Base-by-base conservation (phyloP, 2,113 vertebrate species). In the Sinocyclocheilus rhinocerous region DNA sequence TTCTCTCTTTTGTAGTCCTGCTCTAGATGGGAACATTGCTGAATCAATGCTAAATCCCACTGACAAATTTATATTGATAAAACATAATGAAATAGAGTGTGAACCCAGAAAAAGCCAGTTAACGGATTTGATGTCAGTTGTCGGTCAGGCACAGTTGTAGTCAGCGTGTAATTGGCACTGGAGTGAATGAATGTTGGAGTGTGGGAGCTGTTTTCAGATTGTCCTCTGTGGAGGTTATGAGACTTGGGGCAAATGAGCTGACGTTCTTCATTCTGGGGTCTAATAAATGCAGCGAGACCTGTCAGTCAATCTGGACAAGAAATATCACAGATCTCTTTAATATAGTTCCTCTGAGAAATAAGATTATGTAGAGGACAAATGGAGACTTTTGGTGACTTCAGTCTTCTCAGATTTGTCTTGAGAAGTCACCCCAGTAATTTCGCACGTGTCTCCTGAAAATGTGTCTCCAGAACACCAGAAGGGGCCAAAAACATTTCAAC, bases 51-150 rank as follows among this genome's bases (percentile, higher is more conserved):
- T 24, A 24, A 75, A 75, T 75, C 22, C 22, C 12, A 7, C 72
- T 8, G 12, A 75, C 72, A 75, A 75, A 75, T 12, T 12, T 4
- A 75, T 75, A 48, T 75, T 48, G 72, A 48, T 75, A 24, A 75
- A 75, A 45, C 39, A 75, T 75, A 48, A 75, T 48, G 72, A 75
- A 45, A 75, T 75, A 75, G 72, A 45, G 39, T 13, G 22, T 6
- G 2, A 6, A 48, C 39, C 70, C 39, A 6, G 70, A 45, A 45
- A 75, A 45, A n/a, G 20, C 70, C 20, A 22, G 20, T 75, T 75
- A 75, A 75, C 39, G 5, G 39, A 24, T 75, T 48, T 75, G 72
- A 75, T 75, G 72, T 75, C 72, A 48, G 72, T 48, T 75, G 72
- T 75, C 72, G 22, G 72, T n/a, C 72, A 15, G 72, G 11, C 22